These are phyloP conservation scores for Lathamus discolor DNA, from an alignment of 2,113 vertebrate genomes.

Conservation along the genomic window DNA sequence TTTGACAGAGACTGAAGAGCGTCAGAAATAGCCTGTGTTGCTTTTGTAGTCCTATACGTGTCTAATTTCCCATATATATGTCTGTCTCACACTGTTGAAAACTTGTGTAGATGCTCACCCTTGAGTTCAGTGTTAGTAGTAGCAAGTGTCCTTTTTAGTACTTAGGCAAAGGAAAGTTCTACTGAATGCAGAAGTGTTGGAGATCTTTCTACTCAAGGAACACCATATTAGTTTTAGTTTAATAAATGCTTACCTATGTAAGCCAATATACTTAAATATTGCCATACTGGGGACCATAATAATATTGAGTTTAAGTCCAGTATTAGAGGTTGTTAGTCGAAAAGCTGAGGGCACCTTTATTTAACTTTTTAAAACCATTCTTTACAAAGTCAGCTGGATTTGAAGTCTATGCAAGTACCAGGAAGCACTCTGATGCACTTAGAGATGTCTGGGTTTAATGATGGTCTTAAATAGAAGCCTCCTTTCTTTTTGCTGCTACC, in stretches of 20 bases:
- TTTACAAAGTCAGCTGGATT: neutral
- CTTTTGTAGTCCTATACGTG: neutral
- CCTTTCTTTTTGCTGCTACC: neutral
- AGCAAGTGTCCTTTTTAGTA: neutral
- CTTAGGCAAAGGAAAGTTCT: neutral
- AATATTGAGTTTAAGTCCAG: neutral
- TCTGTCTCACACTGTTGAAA: neutral
- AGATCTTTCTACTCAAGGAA: neutral
- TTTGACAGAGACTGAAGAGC: neutral
- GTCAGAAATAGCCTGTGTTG: neutral
- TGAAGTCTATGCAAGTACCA: neutral
- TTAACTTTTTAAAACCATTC: neutral
- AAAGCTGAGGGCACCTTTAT: neutral
- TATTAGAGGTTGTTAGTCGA: neutral
- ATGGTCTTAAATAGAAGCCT: neutral
- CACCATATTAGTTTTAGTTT: rapidly evolving
- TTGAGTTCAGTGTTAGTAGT: neutral
- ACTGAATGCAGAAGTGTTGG: neutral
- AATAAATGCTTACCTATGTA: neutral
- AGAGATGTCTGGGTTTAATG: neutral
- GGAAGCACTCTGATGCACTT: neutral
- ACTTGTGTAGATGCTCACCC: neutral
- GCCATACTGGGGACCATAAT: neutral
- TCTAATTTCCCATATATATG: neutral
- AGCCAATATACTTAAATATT: neutral